These are phyloP conservation scores for Eublepharis macularius DNA, from an alignment of 2,113 vertebrate species.

Conservation along the genomic window DNA sequence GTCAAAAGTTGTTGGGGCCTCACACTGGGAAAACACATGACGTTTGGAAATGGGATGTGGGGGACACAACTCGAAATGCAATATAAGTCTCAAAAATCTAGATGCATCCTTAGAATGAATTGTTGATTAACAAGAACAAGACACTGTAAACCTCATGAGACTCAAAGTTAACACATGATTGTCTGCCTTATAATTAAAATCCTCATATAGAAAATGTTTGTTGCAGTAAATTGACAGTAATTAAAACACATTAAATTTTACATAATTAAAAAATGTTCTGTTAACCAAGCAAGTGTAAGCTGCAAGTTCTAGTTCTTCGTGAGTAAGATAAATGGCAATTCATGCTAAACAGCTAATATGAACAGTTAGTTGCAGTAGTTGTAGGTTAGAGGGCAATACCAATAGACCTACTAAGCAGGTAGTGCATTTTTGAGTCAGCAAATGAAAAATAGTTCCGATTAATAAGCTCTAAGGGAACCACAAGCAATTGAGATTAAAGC, in stretches of 20 bases:
- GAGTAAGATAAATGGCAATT: conserved; percentile 63
- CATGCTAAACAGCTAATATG: conserved; percentile 44
- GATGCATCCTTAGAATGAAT: not conserved
- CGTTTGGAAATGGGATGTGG: not conserved
- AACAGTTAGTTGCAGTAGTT: not conserved
- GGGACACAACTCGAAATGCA: not conserved
- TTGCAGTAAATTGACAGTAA: conserved; percentile 74
- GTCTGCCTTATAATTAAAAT: conserved; percentile 72
- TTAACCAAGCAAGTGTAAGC: conserved; percentile 70
- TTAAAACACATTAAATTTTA: conserved; percentile 75
- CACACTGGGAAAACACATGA: not conserved
- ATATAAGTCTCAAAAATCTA: conserved; percentile 22
- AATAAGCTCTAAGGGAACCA: not conserved
- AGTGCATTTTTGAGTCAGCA: not conserved
- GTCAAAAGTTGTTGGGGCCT: too few species aligned
- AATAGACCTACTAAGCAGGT: not conserved
- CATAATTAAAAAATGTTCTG: conserved; percentile 70
- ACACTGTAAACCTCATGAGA: conserved; percentile 72
- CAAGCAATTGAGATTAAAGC: not conserved
- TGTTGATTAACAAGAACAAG: conserved; percentile 2
- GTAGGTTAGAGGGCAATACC: not conserved
- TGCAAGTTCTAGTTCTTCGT: conserved; percentile 59
- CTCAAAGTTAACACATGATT: conserved; percentile 76
- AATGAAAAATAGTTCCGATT: not conserved
- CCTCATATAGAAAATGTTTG: conserved; percentile 78